These are phyloP conservation scores for Phenganax stokvisi DNA, from an alignment of 92 coral and sea anemone species.

Conservation along the genomic window DNA sequence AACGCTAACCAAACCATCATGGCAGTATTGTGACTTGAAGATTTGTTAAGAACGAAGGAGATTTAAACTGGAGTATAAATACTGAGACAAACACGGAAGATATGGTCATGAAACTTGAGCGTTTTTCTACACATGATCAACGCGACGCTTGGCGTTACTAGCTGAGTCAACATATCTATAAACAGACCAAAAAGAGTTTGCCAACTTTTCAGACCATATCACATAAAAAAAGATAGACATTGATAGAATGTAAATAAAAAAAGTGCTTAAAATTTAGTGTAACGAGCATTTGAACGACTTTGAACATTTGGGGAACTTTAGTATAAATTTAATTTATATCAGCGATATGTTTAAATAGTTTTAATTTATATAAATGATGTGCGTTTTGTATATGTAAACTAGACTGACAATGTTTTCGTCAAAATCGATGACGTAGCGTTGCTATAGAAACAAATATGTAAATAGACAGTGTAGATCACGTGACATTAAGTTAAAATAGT, in stretches of 20 bases:
- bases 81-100: too few species aligned
- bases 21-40: conserved; percentile 93
- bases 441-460: conserved; percentile 2
- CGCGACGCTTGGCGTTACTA: too few species aligned
- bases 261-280: background rate
- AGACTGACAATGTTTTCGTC: background rate
- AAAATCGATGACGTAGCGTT: background rate
- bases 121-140: too few species aligned
- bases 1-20: conserved; percentile 60
- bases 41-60: conserved; percentile 40
- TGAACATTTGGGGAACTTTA: too few species aligned
- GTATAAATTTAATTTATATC: too few species aligned
- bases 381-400: background rate
- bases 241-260: background rate
- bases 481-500: conserved; percentile 15
- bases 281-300: background rate
- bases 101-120: too few species aligned
- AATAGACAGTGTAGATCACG: conserved; percentile 9
- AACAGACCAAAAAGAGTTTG: too few species aligned
- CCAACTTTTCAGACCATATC: background rate
- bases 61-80: too few species aligned
- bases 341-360: background rate
- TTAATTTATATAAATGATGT: background rate
- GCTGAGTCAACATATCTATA: too few species aligned
- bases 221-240: background rate